A percentile compares a stretch with the other conserved stretches of the same genome.
Evolutionary conservation across 1,140 invertebrate genomes (phyloP).

Genomic region (Drosophila albomicans): DNA sequence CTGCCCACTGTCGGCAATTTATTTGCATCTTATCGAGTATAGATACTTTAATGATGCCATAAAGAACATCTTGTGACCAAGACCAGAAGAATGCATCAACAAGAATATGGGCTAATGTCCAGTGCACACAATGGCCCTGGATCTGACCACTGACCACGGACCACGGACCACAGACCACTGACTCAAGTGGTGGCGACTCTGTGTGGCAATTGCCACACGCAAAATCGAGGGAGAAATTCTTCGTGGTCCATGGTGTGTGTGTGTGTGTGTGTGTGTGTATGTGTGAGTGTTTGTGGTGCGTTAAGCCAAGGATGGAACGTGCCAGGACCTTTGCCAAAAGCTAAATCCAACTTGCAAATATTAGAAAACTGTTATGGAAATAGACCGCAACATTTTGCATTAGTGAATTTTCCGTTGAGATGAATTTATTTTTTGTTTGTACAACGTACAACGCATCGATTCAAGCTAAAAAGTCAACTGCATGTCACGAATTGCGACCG

Average conservation of each 20-base stretch:
- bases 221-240: conserved; percentile 67
- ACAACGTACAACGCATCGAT: background rate
- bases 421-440: conserved; percentile 16
- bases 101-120: conserved; percentile 72
- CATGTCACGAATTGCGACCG: background rate
- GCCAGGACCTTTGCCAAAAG: conserved; percentile 64
- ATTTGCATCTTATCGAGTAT: conserved; percentile 45
- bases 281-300: too few species aligned
- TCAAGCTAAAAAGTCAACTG: conserved; percentile 9
- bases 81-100: background rate
- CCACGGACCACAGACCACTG: conserved; percentile 22
- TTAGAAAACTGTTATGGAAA: conserved; percentile 59
- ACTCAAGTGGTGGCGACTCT: conserved; percentile 24
- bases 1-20: conserved; percentile 54
- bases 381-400: conserved; percentile 80
- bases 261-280: background rate
- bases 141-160: background rate
- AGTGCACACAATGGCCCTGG: conserved; percentile 55
- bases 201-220: conserved; percentile 37
- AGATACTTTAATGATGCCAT: conserved; percentile 43
- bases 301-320: conserved; percentile 49
- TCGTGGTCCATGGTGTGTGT: conserved; percentile 1
- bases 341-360: conserved; percentile 19
- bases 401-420: conserved; percentile 40
- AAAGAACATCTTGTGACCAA: conserved; percentile 37